A percentile compares a stretch with the other conserved stretches of the same genome.
Conservation (phyloP, 2,797 vertebrate species). For the Periophthalmus magnuspinnatus region DNA sequence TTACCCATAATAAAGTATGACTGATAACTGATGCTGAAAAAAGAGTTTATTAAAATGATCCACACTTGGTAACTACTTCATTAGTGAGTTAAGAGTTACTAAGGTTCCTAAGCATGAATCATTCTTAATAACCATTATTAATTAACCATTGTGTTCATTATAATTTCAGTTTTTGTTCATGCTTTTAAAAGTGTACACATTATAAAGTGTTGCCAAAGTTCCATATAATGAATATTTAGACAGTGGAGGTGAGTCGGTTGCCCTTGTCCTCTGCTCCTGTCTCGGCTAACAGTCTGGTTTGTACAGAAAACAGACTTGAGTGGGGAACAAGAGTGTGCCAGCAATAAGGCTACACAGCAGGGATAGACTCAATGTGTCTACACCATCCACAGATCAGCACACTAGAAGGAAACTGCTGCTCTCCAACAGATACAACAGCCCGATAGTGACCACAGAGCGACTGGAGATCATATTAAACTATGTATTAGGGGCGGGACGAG, state of each 20-base stretch:
- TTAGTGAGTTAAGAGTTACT: too few species aligned
- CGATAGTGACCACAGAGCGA: neutral
- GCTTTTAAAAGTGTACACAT: too few species aligned
- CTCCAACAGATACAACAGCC: neutral
- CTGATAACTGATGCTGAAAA: too few species aligned
- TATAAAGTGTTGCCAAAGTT: neutral
- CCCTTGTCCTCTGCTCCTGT: neutral
- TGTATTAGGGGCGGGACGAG: neutral
- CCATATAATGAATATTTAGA: neutral
- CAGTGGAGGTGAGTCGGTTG: neutral
- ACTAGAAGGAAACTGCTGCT: neutral
- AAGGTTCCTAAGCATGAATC: too few species aligned
- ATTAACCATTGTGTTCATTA: too few species aligned
- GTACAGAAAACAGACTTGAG: slow-evolving; percentile 32
- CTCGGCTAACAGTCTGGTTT: slow-evolving; percentile 35
- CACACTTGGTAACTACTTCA: too few species aligned
- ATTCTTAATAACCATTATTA: too few species aligned
- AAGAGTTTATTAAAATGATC: too few species aligned
- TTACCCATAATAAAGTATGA: too few species aligned
- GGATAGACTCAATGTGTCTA: slow-evolving; percentile 36
- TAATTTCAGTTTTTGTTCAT: too few species aligned
- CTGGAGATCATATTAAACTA: neutral
- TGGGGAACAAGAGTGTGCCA: slow-evolving; percentile 27
- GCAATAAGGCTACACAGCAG: slow-evolving; percentile 39
- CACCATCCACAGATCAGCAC: slow-evolving; percentile 14